A percentile compares a stretch with the other conserved stretches of the same genome.
Conservation (phyloP, 2,113 vertebrate species). For the Brachyhypopomus occidentalis region DNA sequence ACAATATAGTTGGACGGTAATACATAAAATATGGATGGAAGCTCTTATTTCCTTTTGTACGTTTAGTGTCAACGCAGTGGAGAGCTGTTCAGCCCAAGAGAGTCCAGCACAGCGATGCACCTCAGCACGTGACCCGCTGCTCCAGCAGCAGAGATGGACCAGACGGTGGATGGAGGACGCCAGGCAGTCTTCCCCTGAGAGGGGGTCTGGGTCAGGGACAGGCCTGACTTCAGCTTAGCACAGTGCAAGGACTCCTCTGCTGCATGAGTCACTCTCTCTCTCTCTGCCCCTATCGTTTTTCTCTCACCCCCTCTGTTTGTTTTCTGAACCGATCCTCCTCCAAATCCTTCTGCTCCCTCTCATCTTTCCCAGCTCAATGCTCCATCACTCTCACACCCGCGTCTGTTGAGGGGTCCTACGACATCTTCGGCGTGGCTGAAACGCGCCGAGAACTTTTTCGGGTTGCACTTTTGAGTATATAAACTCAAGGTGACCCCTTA, state of each 20-base stretch:
- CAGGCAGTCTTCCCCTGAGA: conserved; percentile 21
- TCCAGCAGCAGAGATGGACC: not conserved
- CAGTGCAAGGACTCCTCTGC: conserved; percentile 77
- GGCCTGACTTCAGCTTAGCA: conserved; percentile 75
- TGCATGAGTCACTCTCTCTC: conserved; percentile 53
- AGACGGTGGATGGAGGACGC: conserved; percentile 10
- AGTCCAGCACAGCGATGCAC: not conserved
- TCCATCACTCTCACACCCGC: conserved; percentile 17
- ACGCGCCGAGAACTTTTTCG: conserved; percentile 61
- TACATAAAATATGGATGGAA: not conserved
- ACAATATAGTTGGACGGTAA: conserved; percentile 14
- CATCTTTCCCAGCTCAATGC: not conserved
- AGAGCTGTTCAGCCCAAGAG: not conserved
- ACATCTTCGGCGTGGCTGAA: conserved; percentile 35
- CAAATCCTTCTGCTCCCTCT: no score
- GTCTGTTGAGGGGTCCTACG: not conserved
- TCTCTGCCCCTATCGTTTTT: conserved; percentile 13
- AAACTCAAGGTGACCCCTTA: conserved; percentile 75
- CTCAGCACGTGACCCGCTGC: not conserved
- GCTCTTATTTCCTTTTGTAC: not conserved
- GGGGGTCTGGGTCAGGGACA: conserved; percentile 67
- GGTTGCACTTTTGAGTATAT: conserved; percentile 55
- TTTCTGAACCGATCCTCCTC: not conserved
- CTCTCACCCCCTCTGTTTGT: not conserved
- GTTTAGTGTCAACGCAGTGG: not conserved